Conservation (phyloP, 2,888 invertebrate genomes). For the Drosophila rubida region DNA sequence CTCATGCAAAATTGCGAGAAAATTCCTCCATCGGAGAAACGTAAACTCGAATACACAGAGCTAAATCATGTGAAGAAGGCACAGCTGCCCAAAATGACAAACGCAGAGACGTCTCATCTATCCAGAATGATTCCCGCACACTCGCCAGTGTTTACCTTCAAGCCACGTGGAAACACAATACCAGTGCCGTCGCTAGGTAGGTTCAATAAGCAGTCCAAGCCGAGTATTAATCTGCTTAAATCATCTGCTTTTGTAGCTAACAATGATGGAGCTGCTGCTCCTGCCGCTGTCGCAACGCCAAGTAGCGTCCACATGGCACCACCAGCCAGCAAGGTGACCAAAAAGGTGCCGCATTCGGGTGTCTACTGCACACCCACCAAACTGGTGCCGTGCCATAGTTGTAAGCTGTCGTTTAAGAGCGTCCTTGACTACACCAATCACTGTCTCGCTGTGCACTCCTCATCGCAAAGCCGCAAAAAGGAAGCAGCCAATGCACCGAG, state of each 20-base stretch:
- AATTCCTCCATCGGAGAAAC: constrained; percentile 82
- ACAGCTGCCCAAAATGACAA: constrained; percentile 66
- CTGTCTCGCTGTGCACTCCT: constrained; percentile 69
- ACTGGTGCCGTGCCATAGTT: constrained; percentile 76
- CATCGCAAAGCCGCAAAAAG: constrained; percentile 34
- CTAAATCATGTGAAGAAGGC: constrained; percentile 79
- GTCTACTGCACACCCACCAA: constrained; percentile 83
- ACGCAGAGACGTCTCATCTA: constrained; percentile 49
- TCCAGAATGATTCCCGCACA: constrained; percentile 51
- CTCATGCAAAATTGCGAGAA: constrained; percentile 82
- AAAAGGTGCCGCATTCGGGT: constrained; percentile 77
- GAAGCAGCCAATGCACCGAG: constrained; percentile 47
- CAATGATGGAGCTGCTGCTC: background rate
- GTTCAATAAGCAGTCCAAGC: constrained; percentile 15
- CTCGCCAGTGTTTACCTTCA: background rate
- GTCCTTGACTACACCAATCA: constrained; percentile 81
- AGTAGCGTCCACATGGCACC: constrained; percentile 50
- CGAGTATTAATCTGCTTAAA: background rate
- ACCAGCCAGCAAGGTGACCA: constrained; percentile 63
- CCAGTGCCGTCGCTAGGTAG: constrained; percentile 21
- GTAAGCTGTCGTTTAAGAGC: constrained; percentile 78
- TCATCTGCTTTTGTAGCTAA: background rate
- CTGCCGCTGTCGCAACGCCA: background rate
- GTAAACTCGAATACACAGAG: constrained; percentile 79
- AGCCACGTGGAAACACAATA: constrained; percentile 28